Evolutionary conservation across 2,113 vertebrate species (phyloP).

Genomic region (Chascanopsetta lugubris): DNA sequence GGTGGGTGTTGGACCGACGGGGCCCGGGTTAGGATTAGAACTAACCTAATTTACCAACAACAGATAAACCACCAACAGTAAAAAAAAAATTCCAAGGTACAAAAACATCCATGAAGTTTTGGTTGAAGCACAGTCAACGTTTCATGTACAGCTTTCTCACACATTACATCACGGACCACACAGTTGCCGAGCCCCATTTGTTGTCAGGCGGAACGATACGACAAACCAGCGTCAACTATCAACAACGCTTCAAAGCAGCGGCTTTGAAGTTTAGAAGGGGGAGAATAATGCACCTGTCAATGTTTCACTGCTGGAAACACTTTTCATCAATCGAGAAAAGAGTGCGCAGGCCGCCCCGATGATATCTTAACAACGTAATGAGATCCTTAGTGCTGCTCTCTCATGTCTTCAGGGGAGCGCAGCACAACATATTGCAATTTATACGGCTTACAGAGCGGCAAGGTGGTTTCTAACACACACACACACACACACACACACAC

Average conservation of each 20-base stretch:
- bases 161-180: neutral
- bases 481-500: neutral
- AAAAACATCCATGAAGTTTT: neutral
- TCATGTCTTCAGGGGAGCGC: conserved; percentile 9
- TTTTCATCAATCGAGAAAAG: conserved; percentile 43
- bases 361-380: conserved; percentile 33
- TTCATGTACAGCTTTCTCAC: neutral
- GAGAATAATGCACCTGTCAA: conserved; percentile 33
- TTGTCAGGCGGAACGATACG: neutral
- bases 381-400: conserved; percentile 10
- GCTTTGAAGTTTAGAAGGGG: conserved; percentile 38
- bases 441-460: neutral
- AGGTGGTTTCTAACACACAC: neutral
- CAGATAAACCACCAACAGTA: too few relatives aligned
- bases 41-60: too few relatives aligned
- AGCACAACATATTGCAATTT: neutral
- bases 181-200: neutral
- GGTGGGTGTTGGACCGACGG: too few relatives aligned
- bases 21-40: too few relatives aligned
- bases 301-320: conserved; percentile 25
- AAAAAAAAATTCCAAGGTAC: neutral
- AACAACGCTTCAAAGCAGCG: neutral
- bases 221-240: neutral
- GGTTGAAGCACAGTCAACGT: neutral
- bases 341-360: conserved; percentile 27